Conservation (phyloP, 2,888 invertebrate genomes). For the Caenorhabditis zanzibari region DNA sequence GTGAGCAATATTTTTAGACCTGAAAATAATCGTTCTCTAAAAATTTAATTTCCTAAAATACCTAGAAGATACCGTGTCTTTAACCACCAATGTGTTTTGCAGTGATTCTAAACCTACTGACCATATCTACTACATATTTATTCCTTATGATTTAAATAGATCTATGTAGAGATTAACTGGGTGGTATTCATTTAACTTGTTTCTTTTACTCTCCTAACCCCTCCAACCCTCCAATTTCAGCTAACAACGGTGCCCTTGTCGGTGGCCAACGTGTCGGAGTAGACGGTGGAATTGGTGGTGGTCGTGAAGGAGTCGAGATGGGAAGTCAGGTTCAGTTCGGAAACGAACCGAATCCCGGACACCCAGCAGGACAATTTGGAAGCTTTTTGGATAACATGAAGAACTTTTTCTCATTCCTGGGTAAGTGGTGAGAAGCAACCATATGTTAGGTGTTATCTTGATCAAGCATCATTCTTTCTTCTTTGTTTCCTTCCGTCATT, state of each 20-base stretch:
- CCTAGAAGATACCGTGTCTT: constrained; percentile 1
- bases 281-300: constrained; percentile 65
- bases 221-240: constrained; percentile 38
- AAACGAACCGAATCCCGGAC: constrained; percentile 63
- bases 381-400: constrained; percentile 70
- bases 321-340: constrained; percentile 70
- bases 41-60: too few relatives aligned
- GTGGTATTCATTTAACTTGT: background rate
- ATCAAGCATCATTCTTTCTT: constrained; percentile 22
- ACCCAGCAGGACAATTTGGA: constrained; percentile 72
- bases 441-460: constrained; percentile 40
- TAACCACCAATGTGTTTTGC: background rate
- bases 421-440: constrained; percentile 27
- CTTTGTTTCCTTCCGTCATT: background rate
- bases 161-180: background rate
- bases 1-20: too few relatives aligned
- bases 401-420: constrained; percentile 68
- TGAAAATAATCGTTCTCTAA: too few relatives aligned
- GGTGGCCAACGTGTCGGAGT: constrained; percentile 76
- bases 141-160: background rate
- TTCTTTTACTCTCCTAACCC: background rate
- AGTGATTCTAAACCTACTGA: background rate
- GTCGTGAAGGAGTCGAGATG: constrained; percentile 67
- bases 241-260: constrained; percentile 74
- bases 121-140: background rate